A percentile compares a stretch with the other conserved stretches of the same genome.
phyloP scores from a whole-genome alignment of 2,797 vertebrate species.

The Peromyscus eremicus region DNA sequence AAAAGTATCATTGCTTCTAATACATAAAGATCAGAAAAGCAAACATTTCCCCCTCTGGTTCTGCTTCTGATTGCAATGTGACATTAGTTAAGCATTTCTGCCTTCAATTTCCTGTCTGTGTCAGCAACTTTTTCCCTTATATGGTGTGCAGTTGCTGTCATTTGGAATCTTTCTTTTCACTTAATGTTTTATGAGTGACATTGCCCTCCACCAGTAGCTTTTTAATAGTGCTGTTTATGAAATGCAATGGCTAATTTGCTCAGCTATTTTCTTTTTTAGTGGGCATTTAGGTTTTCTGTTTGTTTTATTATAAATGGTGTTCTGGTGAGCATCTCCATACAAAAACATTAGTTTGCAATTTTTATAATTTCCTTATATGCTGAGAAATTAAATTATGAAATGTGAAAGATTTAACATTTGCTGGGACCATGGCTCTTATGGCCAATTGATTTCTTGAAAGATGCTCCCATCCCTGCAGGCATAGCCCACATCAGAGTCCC shows the following conservation, averaged over 20 bases:
- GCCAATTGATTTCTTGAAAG: neutral
- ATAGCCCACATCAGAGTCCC: accelerated
- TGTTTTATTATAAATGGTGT: neutral
- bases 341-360: neutral
- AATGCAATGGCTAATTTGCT: neutral
- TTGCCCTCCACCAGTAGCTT: neutral
- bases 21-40: neutral
- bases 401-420: neutral
- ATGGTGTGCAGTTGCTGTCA: accelerated
- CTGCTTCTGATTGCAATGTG: accelerated
- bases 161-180: neutral
- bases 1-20: neutral
- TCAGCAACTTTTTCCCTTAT: neutral
- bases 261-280: neutral
- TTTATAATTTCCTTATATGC: neutral
- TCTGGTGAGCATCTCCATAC: neutral
- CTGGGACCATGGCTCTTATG: neutral
- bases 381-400: neutral
- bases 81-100: neutral
- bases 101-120: neutral
- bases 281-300: neutral
- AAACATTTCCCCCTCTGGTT: neutral
- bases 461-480: too few species aligned
- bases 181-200: neutral
- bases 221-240: neutral